phyloP scores from a whole-genome alignment of 2,113 vertebrate species.

The Toxotes chatareus region DNA sequence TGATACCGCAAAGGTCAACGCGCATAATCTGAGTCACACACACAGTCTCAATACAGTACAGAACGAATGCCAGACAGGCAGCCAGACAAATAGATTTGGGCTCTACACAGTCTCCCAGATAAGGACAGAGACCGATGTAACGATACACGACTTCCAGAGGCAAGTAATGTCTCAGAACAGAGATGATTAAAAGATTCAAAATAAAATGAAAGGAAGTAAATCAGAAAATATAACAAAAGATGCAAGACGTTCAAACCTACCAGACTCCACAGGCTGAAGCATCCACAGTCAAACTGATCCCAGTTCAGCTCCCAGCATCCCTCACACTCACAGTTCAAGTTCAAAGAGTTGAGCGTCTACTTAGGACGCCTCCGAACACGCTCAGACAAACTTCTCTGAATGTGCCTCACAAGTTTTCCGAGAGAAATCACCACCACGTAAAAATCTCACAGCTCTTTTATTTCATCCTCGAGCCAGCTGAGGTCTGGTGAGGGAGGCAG shows the following conservation, averaged over 20 bases:
- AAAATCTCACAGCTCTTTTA: background rate
- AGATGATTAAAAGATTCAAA: background rate
- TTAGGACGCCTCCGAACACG: too few species aligned
- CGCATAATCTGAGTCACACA: slow-evolving; percentile 75
- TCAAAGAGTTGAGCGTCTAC: slow-evolving; percentile 5
- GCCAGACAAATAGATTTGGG: slow-evolving; percentile 11
- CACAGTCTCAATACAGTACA: slow-evolving; percentile 39
- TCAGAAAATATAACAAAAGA: background rate
- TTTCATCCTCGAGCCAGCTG: background rate
- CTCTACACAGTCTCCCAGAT: background rate
- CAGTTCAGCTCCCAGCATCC: slow-evolving; percentile 30
- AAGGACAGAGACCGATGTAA: background rate
- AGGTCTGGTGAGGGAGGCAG: background rate
- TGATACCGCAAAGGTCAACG: slow-evolving; percentile 74
- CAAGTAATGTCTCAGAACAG: background rate
- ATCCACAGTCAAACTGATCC: slow-evolving; percentile 32
- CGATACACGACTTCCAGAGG: too few species aligned
- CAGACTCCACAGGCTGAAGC: slow-evolving; percentile 28
- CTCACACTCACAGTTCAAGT: slow-evolving; percentile 28
- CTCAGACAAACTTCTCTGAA: background rate
- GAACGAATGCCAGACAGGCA: slow-evolving; percentile 23
- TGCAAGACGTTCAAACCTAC: slow-evolving; percentile 43
- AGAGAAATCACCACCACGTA: background rate
- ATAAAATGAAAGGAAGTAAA: background rate
- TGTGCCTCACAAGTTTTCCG: background rate